Conservation (phyloP, 2,113 vertebrate genomes). For the Varanus komodoensis region DNA sequence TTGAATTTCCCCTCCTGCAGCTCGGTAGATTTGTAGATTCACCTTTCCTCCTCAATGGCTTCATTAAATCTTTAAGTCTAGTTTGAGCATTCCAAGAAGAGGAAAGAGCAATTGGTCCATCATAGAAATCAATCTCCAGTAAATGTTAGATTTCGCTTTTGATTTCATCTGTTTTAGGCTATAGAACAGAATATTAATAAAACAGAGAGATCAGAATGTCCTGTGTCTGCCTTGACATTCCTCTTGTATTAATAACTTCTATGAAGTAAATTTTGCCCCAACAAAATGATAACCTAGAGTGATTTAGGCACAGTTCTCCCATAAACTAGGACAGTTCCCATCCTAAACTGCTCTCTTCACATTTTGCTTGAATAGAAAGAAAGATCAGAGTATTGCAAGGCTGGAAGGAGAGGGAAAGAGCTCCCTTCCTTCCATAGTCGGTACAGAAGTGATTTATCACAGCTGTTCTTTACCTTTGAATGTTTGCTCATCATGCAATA, state of each 20-base stretch:
- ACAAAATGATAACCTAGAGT: neutral
- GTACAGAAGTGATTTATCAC: neutral
- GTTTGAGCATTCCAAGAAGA: slow-evolving; percentile 37
- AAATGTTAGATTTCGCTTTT: slow-evolving; percentile 57
- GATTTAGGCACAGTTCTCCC: neutral
- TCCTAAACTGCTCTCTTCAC: neutral
- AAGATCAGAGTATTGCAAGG: neutral
- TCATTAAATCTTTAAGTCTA: slow-evolving; percentile 39
- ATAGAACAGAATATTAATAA: slow-evolving; percentile 47
- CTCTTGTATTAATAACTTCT: neutral
- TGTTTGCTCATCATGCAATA: neutral
- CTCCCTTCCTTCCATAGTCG: neutral
- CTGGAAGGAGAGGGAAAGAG: neutral
- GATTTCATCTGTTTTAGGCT: slow-evolving; percentile 30
- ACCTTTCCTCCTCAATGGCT: neutral
- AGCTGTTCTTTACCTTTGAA: neutral
- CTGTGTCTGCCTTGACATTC: neutral
- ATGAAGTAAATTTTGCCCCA: neutral
- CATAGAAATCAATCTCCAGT: slow-evolving; percentile 36
- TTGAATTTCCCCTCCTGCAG: neutral
- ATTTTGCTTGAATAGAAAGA: neutral
- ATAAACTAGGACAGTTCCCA: neutral
- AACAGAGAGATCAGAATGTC: slow-evolving; percentile 15
- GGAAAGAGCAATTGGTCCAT: slow-evolving; percentile 54
- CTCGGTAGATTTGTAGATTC: slow-evolving; percentile 34